Evolutionary conservation across 2,888 invertebrate genomes (phyloP), one percentile per base, ranked within the genome.

Genomic region (Aproaerema taeniolella): DNA sequence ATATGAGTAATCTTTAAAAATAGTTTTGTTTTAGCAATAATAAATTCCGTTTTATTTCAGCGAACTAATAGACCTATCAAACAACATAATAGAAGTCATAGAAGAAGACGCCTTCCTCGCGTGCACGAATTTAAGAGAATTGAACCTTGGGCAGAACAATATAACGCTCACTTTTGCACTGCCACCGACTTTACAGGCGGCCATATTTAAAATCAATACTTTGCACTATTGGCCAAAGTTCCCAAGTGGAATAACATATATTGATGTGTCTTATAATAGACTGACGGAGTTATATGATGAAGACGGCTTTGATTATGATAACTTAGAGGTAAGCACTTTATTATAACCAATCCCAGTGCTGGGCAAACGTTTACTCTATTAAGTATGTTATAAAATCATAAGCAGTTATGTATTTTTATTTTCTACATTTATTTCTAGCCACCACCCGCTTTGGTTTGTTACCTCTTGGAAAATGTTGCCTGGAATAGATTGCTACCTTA

Each of bases 131-230:
- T 61, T 88, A 43, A 63, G 68, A 29, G 85, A 83, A 61, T 50
- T 88, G 58, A 81, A 87, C 64, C 72, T 87, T 55, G 81, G 71
- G 0, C 76, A 80, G 50, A 88, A 88, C 61, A 77, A 80, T 49
- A 76, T 88, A 64, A 79, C 82, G 50, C 67, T 77, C 13, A 58
- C 75, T 41, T 80, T 83, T 47, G 67, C 73, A 1, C 47, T 87
- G 31, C 85, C 87, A 1, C 57, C 73, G 1, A 53, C 75, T 1
- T 50, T 87, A 13, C 77, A 81, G 53, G 78, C 78, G 24, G 75
- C 76, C 41, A 77, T 75, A 45, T 50, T 87, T 32, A 77, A 72
- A 44, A 64, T 79, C 26, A 87, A 87, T 48, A 73, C 75, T 1
- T 50, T 87, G 41, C 76, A 69, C 49, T 74, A 81, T 32, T 87